Percentiles rank a stretch among this genome's conserved stretches.
These are phyloP conservation scores for Enoplosus armatus DNA, from an alignment of 2,797 vertebrate genomes.

Conservation along the genomic window DNA sequence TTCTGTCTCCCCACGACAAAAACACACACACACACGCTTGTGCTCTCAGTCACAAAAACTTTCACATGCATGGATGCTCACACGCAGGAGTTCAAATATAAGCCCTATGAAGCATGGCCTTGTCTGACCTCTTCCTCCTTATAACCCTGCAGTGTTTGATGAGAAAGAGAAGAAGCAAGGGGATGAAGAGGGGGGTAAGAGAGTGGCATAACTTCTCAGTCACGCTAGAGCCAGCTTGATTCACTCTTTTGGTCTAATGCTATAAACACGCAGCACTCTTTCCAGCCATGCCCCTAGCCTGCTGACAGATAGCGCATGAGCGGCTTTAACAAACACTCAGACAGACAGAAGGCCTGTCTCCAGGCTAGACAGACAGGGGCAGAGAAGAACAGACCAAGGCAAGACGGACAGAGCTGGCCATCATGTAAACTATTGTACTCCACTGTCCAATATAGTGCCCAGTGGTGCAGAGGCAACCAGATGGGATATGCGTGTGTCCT, in stretches of 20 bases:
- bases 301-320: constrained; percentile 79
- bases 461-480: constrained; percentile 49
- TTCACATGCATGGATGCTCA: constrained; percentile 49
- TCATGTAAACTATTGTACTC: constrained; percentile 55
- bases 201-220: constrained; percentile 69
- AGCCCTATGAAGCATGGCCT: constrained; percentile 61
- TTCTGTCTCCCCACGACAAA: constrained; percentile 56
- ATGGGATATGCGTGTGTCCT: constrained; percentile 43
- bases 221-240: constrained; percentile 77
- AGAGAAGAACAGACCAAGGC: constrained; percentile 46
- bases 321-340: constrained; percentile 76
- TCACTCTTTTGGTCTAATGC: constrained; percentile 76
- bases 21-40: constrained; percentile 29
- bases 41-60: constrained; percentile 40
- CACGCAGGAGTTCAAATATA: constrained; percentile 49
- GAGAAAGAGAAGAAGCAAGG: constrained; percentile 54
- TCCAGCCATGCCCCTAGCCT: constrained; percentile 66
- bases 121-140: constrained; percentile 71
- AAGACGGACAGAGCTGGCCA: constrained; percentile 47
- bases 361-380: constrained; percentile 58
- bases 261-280: constrained; percentile 70
- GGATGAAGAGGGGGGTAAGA: constrained; percentile 38
- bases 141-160: constrained; percentile 66
- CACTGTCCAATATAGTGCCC: constrained; percentile 55
- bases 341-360: constrained; percentile 76